These are phyloP conservation scores for Tiphia femorata DNA, from an alignment of 2,888 invertebrate species.

Conservation along the genomic window DNA sequence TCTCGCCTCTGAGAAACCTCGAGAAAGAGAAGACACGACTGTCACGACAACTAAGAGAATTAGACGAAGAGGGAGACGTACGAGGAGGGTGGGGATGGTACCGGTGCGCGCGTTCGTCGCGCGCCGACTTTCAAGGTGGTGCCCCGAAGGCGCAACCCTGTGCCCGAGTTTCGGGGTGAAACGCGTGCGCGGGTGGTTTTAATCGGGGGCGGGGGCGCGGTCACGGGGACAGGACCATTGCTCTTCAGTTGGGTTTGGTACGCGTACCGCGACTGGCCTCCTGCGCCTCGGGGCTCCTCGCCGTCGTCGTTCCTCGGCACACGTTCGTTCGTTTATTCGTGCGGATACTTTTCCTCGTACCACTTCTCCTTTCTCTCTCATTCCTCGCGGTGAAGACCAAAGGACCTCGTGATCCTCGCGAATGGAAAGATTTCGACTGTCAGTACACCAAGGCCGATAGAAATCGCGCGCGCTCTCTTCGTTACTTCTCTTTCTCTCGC, in stretches of 20 bases:
- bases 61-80: neutral
- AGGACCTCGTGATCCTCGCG: neutral
- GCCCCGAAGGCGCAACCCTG: constrained; percentile 19
- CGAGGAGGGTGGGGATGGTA: neutral
- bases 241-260: constrained; percentile 64
- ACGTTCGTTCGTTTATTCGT: neutral
- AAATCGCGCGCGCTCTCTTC: neutral
- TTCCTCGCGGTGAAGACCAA: too few species aligned
- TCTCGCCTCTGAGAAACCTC: too few species aligned
- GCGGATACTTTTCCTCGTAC: neutral
- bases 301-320: neutral
- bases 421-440: neutral
- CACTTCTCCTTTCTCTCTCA: neutral
- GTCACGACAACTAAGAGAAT: neutral
- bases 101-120: neutral
- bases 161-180: constrained; percentile 48
- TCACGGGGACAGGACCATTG: constrained; percentile 55
- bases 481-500: neutral
- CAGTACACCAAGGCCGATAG: neutral
- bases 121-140: constrained; percentile 9
- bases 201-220: constrained; percentile 60
- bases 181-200: constrained; percentile 62
- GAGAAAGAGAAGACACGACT: neutral
- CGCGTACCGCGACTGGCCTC: constrained; percentile 58
- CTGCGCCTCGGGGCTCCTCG: constrained; percentile 14